Conservation (phyloP, 2,797 vertebrate species). For the Thamnophis elegans region DNA sequence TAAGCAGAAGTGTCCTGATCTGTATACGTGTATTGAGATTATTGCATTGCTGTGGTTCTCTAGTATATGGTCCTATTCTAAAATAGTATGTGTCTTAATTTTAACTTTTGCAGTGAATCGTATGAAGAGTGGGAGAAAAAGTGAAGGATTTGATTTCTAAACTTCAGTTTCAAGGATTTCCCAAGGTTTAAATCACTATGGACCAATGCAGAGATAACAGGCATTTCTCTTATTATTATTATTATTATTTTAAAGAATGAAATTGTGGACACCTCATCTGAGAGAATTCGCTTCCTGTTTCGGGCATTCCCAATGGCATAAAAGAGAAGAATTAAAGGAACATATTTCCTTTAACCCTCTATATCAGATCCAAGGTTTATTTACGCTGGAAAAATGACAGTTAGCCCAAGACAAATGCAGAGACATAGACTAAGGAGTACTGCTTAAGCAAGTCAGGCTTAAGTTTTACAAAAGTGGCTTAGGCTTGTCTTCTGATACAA, state of each 20-base stretch:
- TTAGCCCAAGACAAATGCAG: not conserved
- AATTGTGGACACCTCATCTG: not conserved
- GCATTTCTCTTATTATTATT: not conserved
- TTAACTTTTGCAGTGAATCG: not conserved
- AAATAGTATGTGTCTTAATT: not conserved
- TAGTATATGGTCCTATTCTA: not conserved
- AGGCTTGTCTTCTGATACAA: conserved; percentile 16
- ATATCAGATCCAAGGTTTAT: not conserved
- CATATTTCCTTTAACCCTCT: not conserved
- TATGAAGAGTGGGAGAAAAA: not conserved
- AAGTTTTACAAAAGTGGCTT: conserved; percentile 18
- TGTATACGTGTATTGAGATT: not conserved
- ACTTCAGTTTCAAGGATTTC: not conserved
- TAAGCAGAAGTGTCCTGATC: not conserved
- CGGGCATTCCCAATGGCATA: not conserved
- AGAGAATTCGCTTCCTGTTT: not conserved
- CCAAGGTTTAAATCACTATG: not conserved
- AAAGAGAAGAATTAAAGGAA: not conserved
- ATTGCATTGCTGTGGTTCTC: not conserved
- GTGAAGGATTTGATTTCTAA: not conserved
- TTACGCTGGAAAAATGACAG: not conserved
- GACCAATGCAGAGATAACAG: not conserved
- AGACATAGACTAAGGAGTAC: not conserved
- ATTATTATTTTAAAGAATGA: not conserved
- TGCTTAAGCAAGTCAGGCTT: conserved; percentile 19